These are phyloP conservation scores for Sisor rabdophorus DNA, from an alignment of 2,113 vertebrate species.

Conservation along the genomic window DNA sequence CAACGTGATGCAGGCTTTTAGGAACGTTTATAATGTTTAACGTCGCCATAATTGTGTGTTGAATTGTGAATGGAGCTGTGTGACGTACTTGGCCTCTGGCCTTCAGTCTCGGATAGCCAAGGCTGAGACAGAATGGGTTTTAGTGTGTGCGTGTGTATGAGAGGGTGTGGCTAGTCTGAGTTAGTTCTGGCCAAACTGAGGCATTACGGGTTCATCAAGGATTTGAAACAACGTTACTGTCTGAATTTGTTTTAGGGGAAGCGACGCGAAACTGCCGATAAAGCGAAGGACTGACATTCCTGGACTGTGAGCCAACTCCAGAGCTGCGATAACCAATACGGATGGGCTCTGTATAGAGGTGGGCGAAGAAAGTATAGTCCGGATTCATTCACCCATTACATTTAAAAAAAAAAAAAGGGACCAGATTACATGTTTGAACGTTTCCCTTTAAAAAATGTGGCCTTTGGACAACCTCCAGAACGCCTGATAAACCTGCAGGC, in stretches of 20 bases:
- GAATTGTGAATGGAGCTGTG: conserved; percentile 30
- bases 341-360: conserved; percentile 5
- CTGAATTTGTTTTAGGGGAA: conserved; percentile 37
- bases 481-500: neutral
- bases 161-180: conserved; percentile 10
- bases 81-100: conserved; percentile 19
- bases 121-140: conserved; percentile 9
- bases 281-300: conserved; percentile 36
- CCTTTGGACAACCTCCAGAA: neutral
- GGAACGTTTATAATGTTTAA: neutral
- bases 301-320: conserved; percentile 22
- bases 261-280: conserved; percentile 33
- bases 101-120: neutral
- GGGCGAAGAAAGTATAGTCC: neutral
- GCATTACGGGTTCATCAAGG: conserved; percentile 20
- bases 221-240: conserved; percentile 29
- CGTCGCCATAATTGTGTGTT: conserved; percentile 7
- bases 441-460: neutral
- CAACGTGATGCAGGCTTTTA: neutral
- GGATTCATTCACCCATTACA: conserved; percentile 6
- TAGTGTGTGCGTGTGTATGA: neutral
- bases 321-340: conserved; percentile 38
- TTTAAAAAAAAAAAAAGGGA: neutral
- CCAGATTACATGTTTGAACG: neutral
- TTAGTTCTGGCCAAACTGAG: conserved; percentile 25